Base-by-base conservation (phyloP, 2,888 invertebrate genomes). In the Drosophila peninsularis region DNA sequence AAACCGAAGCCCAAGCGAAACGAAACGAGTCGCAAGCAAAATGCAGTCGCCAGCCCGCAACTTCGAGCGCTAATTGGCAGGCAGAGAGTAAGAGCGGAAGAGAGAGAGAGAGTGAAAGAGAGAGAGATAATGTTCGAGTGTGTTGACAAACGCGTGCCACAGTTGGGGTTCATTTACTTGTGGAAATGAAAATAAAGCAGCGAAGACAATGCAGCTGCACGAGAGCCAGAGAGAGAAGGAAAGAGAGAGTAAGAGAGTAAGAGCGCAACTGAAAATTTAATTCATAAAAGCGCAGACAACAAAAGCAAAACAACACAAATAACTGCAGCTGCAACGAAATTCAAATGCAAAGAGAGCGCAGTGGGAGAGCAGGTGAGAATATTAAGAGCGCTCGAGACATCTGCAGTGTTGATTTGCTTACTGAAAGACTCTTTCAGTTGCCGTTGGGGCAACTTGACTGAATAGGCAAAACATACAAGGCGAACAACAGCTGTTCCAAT, bases 131-230 rank as follows among this genome's bases (percentile, higher is more conserved):
- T n/a, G n/a, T n/a, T n/a, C n/a, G n/a, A n/a, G n/a, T 30, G 27
- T 34, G 41, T 24, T 30, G 49, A 41, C 58, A 47, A 53, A 58
- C 42, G 67, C 63, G 50, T 79, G 70, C 68, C 63, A 60, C 47
- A 69, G 37, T 60, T 79, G 54, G 71, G 75, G 81, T 83, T 83
- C 87, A 81, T 81, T 83, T 78, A 78, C 78, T 83, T 83, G 54
- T 42, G 39, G 57, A 74, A 72, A 57, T 32, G 63, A 61, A 81
- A 61, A 44, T 66, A 68, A 71, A 64, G 64, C 27, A 24, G 62
- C 56, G 66, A 45, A 60, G 44, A 44, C 62, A 78, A 53, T 36
- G 36, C 58, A 57, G 56, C 55, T 65, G 55, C 57, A 54, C 39
- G 42, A 32, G 50, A 47, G 13, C 17, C 17, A 10, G n/a, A 52